Conservation (phyloP, 2,797 vertebrate genomes). For the Hemitrygon akajei region DNA sequence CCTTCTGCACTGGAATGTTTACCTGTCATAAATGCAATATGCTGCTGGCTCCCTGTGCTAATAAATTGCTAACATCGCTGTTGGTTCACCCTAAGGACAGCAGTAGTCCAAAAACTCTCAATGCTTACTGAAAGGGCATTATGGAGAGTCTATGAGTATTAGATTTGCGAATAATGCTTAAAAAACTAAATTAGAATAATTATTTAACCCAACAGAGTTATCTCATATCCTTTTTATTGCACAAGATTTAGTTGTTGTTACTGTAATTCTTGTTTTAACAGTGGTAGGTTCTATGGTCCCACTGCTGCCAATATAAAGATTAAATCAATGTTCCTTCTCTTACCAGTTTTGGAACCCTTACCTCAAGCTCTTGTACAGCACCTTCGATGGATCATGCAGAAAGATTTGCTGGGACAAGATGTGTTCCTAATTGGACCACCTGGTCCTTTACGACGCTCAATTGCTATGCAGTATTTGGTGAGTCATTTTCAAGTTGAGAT, state of each 20-base stretch:
- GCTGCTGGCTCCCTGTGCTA: too few relatives aligned
- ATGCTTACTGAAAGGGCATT: too few relatives aligned
- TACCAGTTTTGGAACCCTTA: slow-evolving; percentile 70
- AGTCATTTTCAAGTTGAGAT: slow-evolving; percentile 46
- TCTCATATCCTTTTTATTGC: neutral
- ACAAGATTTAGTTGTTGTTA: neutral
- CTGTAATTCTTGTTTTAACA: neutral
- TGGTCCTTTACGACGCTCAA: slow-evolving; percentile 81
- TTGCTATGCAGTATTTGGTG: slow-evolving; percentile 97
- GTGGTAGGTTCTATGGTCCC: neutral
- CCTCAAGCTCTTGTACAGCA: slow-evolving; percentile 78
- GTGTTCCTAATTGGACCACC: slow-evolving; percentile 94
- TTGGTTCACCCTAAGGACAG: too few relatives aligned
- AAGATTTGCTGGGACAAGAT: slow-evolving; percentile 91
- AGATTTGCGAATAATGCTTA: too few relatives aligned
- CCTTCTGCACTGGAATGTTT: too few relatives aligned
- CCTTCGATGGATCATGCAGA: slow-evolving; percentile 97
- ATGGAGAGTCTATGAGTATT: too few relatives aligned
- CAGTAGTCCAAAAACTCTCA: too few relatives aligned
- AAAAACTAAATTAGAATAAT: neutral
- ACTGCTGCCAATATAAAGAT: neutral
- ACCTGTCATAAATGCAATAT: too few relatives aligned
- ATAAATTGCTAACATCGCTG: too few relatives aligned
- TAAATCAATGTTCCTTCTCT: slow-evolving; percentile 26
- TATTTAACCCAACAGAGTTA: neutral